Base-by-base conservation (phyloP, 2,888 invertebrate species). In the Sericinus montela region DNA sequence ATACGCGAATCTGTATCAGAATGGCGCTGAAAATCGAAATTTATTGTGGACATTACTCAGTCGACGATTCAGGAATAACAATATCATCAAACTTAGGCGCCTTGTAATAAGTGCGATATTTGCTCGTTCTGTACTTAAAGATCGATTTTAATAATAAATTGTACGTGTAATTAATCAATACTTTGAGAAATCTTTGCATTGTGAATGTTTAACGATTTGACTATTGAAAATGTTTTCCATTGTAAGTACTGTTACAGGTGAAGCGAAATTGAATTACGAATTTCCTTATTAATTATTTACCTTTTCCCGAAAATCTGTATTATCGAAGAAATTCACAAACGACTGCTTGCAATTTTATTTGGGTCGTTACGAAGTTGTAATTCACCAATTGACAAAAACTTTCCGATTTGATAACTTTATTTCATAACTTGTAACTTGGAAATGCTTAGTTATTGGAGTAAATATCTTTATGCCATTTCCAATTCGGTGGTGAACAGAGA, bases 11-110 rank as follows among this genome's bases (percentile, higher is more conserved):
- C 49, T 40, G 44, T 49, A 44, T 19, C 43, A 25, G 19, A 29
- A 32, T 38, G 28, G 44, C 44, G 39, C 39, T 49, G 49, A 49
- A 44, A 49, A 49, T 48, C 39, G 39, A 19, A 49, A 49, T 49
- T 49, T 49, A 49, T 49, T 39, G 39, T 34, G 2, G 37, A 25
- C 37, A 48, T 44, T 29, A 34, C 28, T 44, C 39, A 48, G 19
- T 11, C 32, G 6, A n/a, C 5, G 23, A 14, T 36, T 37, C 19
- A 10, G 25, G 28, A 6, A 9, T 34, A 29, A 46, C 40, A 34
- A 43, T 40, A 37, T 8, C 16, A 19, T 29, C n/a, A 8, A 13
- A 39, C 48, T 39, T 38, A 38, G 40, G 14, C 5, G 19, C 0
- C 3, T 25, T 11, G 5, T 19, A 16, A 25, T 49, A 44, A 44